Evolutionary conservation across 1,140 invertebrate species (phyloP).

Genomic region (Oppia nitens): DNA sequence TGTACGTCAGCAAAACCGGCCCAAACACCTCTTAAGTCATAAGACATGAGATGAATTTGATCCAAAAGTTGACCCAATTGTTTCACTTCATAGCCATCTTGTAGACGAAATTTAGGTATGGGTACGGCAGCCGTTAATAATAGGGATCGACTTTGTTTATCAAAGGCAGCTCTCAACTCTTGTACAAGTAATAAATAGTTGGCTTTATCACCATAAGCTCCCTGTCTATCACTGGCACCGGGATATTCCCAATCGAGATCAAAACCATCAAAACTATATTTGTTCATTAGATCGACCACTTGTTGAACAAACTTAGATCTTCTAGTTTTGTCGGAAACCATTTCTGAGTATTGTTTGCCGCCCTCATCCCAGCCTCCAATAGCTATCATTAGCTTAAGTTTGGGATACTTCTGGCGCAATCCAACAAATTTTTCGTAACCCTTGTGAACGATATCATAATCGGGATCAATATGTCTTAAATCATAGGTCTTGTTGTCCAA

Average conservation of each 20-base stretch:
- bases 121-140: conserved; percentile 40
- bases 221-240: conserved; percentile 32
- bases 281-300: conserved; percentile 23
- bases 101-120: conserved; percentile 35
- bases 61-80: conserved; percentile 45
- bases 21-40: conserved; percentile 80
- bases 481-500: conserved; percentile 55
- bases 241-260: conserved; percentile 39
- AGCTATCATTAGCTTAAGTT: conserved; percentile 55
- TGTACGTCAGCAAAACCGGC: conserved; percentile 65
- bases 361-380: conserved; percentile 40
- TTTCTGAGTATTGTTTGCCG: conserved; percentile 27
- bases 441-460: neutral
- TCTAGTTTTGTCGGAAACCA: conserved; percentile 23
- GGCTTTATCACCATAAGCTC: neutral
- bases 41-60: conserved; percentile 71
- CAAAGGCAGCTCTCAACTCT: conserved; percentile 32
- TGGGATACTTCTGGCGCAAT: conserved; percentile 30
- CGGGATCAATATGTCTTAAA: conserved; percentile 59
- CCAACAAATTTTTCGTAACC: neutral
- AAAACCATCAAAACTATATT: conserved; percentile 30
- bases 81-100: conserved; percentile 52
- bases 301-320: conserved; percentile 26
- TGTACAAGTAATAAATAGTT: conserved; percentile 5
- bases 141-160: conserved; percentile 33